Base-by-base conservation (phyloP, 2,797 vertebrate genomes). In the Periophthalmus magnuspinnatus region DNA sequence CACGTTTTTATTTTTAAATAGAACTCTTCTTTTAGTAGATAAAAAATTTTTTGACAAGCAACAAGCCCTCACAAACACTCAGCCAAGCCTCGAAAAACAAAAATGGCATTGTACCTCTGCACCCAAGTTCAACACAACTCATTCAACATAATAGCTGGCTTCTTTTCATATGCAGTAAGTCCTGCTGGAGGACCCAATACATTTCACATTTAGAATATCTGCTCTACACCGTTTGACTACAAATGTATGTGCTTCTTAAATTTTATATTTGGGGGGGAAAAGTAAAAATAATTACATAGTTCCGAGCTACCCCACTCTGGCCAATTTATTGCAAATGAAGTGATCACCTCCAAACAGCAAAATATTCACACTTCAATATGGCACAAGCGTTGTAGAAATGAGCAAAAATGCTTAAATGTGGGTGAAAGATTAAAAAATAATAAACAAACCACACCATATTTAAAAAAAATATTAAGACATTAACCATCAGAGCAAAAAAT, bases 301-400 rank as follows among this genome's bases (percentile, higher is more conserved):
- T 78, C 52, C 68, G 47, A 55, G 76, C 74, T 70, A 55, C 48
- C 77, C 76, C 76, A 68, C 68, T 75, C 77, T 5, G 74, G 78
- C 71, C 70, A 70, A 74, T 81, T 90, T 90, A 91, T 91, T 92
- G 88, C 88, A 85, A 87, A 90, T 84, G 83, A 90, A 89, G 88
- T 88, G 84, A 88, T 66, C 63, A 82, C 80, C 80, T 86, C 66
- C 76, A 60, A 83, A 90, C 85, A 88, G 82, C 82, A 77, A 64
- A 64, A 89, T 86, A 76, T 60, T n/a, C 84, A 64, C 89, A 88
- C 88, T 85, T 90, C 87, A 86, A 84, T 91, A 90, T 92, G 91
- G 90, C 91, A 92, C 91, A 87, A 89, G 86, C 86, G 32, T 91
- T 70, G 83, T 69, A 75, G 81, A 81, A 80, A 88, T 76, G 67